Evolutionary conservation across 2,797 vertebrate species (phyloP).

Genomic region (Anguilla obscura): DNA sequence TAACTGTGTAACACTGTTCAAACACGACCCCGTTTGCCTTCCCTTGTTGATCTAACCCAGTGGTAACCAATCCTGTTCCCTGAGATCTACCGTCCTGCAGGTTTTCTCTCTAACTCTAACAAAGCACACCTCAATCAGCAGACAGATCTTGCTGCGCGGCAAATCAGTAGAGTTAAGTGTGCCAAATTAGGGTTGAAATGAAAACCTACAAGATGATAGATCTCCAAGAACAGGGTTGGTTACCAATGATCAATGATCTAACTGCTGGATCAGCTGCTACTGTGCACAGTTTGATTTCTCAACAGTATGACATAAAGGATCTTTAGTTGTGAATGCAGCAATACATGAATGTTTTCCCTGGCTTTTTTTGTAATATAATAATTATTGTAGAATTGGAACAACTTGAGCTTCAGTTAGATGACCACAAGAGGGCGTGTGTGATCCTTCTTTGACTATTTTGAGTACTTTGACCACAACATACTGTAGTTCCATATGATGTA

Average conservation of each 20-base stretch:
- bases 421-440: constrained; percentile 53
- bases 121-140: too few species aligned
- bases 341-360: not conserved
- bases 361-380: not conserved
- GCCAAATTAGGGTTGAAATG: too few species aligned
- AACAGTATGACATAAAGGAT: not conserved
- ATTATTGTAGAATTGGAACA: not conserved
- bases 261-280: not conserved
- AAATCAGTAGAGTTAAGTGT: too few species aligned
- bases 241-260: not conserved
- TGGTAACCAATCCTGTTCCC: too few species aligned
- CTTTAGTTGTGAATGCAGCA: not conserved
- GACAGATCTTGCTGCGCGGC: too few species aligned
- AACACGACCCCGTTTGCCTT: not conserved
- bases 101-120: too few species aligned
- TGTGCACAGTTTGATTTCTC: not conserved
- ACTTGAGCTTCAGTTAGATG: not conserved
- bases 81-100: too few species aligned
- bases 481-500: not conserved
- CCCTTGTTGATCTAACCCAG: not conserved
- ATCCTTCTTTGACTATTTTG: constrained; percentile 26
- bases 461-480: too few species aligned
- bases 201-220: too few species aligned
- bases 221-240: too few species aligned
- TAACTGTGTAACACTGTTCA: not conserved